Conservation (phyloP, 2,113 vertebrate species). For the Enhydra lutris region DNA sequence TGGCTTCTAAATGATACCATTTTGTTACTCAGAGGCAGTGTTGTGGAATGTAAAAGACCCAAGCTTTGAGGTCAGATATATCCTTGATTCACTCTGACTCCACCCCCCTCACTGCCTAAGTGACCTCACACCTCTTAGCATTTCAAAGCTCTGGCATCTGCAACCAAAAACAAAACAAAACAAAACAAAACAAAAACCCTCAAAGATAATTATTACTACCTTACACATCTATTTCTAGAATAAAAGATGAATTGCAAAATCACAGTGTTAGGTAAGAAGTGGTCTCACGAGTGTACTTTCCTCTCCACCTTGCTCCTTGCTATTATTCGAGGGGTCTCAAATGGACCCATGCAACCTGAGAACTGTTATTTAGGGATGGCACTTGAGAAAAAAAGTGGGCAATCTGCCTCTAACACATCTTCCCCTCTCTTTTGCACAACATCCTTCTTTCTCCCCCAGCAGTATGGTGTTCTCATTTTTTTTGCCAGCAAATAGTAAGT, state of each 20-base stretch:
- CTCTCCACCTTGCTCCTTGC: background rate
- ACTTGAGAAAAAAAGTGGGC: background rate
- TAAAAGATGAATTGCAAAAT: background rate
- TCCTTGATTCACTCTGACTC: background rate
- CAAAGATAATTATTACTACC: background rate
- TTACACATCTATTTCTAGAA: background rate
- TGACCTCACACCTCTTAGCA: background rate
- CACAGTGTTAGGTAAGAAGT: background rate
- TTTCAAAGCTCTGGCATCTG: background rate
- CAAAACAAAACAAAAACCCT: background rate
- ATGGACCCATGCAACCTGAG: background rate
- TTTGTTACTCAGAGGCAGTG: background rate
- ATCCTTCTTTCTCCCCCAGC: background rate
- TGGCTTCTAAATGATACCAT: background rate
- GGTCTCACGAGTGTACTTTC: background rate
- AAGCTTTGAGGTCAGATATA: background rate
- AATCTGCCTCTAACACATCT: rapidly evolving
- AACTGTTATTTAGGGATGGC: background rate
- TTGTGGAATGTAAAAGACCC: background rate
- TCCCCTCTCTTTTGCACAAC: background rate
- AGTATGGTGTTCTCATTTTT: background rate
- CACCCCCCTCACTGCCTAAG: background rate
- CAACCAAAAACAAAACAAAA: background rate
- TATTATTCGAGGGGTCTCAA: background rate
- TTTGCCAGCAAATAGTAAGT: background rate